phyloP scores from a whole-genome alignment of 2,888 invertebrate genomes.

The Tanaodytes sp. region DNA sequence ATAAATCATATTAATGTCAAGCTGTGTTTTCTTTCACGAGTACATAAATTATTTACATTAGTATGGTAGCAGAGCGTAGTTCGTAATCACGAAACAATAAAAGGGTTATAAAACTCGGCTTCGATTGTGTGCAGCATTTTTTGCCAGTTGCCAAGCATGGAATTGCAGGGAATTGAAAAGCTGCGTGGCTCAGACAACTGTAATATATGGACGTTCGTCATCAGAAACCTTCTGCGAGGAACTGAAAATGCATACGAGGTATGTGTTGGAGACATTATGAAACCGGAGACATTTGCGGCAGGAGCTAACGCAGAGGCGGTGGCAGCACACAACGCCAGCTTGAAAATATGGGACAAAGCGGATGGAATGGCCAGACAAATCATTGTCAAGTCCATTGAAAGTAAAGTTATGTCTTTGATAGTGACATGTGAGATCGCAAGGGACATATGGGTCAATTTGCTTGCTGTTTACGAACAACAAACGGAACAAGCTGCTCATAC shows the following conservation, averaged over 20 bases:
- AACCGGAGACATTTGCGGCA: slow-evolving; percentile 11
- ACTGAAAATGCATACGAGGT: slow-evolving; percentile 36
- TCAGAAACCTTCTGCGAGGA: slow-evolving; percentile 26
- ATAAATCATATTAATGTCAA: no score
- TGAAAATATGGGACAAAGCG: slow-evolving; percentile 29
- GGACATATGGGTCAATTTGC: slow-evolving; percentile 38
- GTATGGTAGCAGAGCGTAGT: no score
- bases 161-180: slow-evolving; percentile 35
- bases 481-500: slow-evolving; percentile 42
- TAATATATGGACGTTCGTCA: slow-evolving; percentile 34
- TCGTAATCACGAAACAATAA: no score
- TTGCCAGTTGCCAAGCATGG: no score
- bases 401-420: slow-evolving; percentile 25
- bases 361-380: slow-evolving; percentile 44
- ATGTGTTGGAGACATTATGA: slow-evolving; percentile 19
- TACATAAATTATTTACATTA: no score
- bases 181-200: slow-evolving; percentile 33
- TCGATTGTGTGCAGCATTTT: no score
- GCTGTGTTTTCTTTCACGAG: no score
- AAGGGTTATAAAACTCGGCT: no score
- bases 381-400: slow-evolving; percentile 35
- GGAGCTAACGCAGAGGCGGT: not conserved
- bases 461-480: slow-evolving; percentile 41
- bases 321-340: not conserved
- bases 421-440: slow-evolving; percentile 35